Percentiles rank a stretch among this genome's conserved stretches.
Conservation (phyloP, 2,797 vertebrate species). For the Sorex maritimensis region DNA sequence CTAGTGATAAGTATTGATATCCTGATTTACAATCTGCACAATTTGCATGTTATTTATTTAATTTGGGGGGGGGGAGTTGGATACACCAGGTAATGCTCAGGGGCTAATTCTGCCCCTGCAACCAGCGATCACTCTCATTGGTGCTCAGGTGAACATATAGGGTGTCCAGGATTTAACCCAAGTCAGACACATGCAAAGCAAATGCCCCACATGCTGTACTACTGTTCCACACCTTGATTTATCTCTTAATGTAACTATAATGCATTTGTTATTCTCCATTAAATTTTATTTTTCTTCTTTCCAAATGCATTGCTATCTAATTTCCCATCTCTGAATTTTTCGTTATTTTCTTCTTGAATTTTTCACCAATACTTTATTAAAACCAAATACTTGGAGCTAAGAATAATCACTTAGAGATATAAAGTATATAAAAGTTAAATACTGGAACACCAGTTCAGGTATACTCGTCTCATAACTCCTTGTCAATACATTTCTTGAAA, state of each 20-base stretch:
- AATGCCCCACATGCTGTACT: too few species aligned
- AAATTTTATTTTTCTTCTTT: slow-evolving; percentile 61
- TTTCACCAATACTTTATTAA: slow-evolving; percentile 31
- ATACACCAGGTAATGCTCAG: too few species aligned
- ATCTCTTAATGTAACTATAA: slow-evolving; percentile 30
- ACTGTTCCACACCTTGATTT: not conserved
- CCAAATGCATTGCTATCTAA: slow-evolving; percentile 3
- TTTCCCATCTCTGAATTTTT: not conserved
- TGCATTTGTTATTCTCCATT: slow-evolving; percentile 38
- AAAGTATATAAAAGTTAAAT: not conserved
- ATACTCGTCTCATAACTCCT: not conserved
- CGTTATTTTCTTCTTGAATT: not conserved
- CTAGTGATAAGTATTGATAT: not conserved
- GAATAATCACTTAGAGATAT: slow-evolving; percentile 21
- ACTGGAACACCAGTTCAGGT: not conserved
- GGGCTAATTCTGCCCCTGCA: too few species aligned
- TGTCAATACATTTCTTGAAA: not conserved
- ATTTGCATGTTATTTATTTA: too few species aligned
- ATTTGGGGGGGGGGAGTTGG: too few species aligned
- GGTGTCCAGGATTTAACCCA: too few species aligned
- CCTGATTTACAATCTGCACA: not conserved
- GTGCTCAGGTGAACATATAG: too few species aligned
- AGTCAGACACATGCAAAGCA: too few species aligned
- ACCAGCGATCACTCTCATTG: too few species aligned
- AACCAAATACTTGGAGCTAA: slow-evolving; percentile 16